A percentile compares a stretch with the other conserved stretches of the same genome.
phyloP scores from a whole-genome alignment of 2,113 vertebrate genomes.

The Theropithecus gelada region DNA sequence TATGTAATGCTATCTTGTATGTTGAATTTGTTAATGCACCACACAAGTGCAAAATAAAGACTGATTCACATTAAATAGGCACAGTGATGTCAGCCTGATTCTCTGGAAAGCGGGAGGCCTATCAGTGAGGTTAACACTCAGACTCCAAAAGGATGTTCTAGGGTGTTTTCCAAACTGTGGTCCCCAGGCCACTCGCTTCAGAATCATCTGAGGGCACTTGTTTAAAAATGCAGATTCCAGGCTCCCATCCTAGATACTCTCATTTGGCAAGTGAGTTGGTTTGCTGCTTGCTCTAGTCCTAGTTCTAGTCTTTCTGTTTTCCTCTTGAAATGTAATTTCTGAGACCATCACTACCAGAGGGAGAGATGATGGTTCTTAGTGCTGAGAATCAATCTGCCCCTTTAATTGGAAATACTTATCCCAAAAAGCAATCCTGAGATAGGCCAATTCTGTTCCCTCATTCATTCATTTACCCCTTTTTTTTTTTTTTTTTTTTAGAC shows the following conservation, averaged over 20 bases:
- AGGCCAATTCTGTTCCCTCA: background rate
- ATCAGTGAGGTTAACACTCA: background rate
- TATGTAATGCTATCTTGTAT: constrained; percentile 91
- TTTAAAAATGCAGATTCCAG: background rate
- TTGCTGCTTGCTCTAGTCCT: background rate
- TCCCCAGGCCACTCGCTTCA: background rate
- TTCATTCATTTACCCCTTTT: background rate
- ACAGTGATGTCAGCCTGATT: background rate
- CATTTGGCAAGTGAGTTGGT: background rate
- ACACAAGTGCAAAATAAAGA: constrained; percentile 91
- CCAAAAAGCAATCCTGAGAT: background rate
- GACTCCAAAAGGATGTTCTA: background rate
- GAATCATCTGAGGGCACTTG: background rate
- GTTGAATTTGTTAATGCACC: constrained; percentile 91
- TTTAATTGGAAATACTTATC: background rate
- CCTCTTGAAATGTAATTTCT: background rate
- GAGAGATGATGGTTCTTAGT: background rate
- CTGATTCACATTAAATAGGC: constrained; percentile 82
- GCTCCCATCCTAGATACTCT: background rate
- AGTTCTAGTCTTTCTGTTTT: background rate
- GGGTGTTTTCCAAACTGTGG: background rate
- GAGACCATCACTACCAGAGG: background rate
- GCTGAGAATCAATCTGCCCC: background rate
- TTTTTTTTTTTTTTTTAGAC: background rate
- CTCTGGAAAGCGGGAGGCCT: background rate